A percentile compares a stretch with the other conserved stretches of the same genome.
phyloP scores from a whole-genome alignment of 2,888 invertebrate genomes.

The Laothoe populi region DNA sequence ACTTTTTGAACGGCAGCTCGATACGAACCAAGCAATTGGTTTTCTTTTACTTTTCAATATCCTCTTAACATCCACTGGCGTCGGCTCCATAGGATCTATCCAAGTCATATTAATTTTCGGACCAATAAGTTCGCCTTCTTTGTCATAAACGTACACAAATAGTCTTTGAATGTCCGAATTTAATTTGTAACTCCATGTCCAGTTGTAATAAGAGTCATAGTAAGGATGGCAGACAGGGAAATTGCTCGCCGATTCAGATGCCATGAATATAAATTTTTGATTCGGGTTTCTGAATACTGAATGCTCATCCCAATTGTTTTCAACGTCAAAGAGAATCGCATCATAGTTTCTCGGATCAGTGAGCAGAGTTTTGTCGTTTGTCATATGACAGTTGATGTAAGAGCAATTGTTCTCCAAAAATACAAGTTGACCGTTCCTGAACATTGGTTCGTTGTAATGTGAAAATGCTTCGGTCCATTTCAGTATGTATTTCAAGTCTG shows the following conservation, averaged over 20 bases:
- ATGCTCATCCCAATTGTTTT: constrained; percentile 59
- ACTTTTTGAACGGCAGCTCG: constrained; percentile 56
- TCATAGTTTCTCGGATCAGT: constrained; percentile 67
- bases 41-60: constrained; percentile 58
- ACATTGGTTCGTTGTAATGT: constrained; percentile 44
- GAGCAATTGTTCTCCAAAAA: constrained; percentile 64
- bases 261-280: constrained; percentile 80
- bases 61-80: constrained; percentile 45
- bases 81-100: constrained; percentile 50
- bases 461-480: constrained; percentile 57
- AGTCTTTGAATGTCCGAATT: constrained; percentile 64
- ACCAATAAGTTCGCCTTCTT: constrained; percentile 55
- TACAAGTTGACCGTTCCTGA: constrained; percentile 52
- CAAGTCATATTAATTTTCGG: constrained; percentile 67
- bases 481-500: constrained; percentile 65
- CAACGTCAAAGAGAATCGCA: constrained; percentile 82
- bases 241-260: constrained; percentile 57
- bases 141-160: constrained; percentile 56
- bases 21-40: constrained; percentile 71
- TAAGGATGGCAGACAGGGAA: constrained; percentile 55
- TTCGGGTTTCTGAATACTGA: constrained; percentile 56
- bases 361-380: constrained; percentile 55
- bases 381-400: constrained; percentile 74
- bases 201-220: constrained; percentile 63
- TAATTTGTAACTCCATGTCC: constrained; percentile 69